phyloP scores from a whole-genome alignment of 2,113 vertebrate species.

The Psammodynastes pulverulentus region DNA sequence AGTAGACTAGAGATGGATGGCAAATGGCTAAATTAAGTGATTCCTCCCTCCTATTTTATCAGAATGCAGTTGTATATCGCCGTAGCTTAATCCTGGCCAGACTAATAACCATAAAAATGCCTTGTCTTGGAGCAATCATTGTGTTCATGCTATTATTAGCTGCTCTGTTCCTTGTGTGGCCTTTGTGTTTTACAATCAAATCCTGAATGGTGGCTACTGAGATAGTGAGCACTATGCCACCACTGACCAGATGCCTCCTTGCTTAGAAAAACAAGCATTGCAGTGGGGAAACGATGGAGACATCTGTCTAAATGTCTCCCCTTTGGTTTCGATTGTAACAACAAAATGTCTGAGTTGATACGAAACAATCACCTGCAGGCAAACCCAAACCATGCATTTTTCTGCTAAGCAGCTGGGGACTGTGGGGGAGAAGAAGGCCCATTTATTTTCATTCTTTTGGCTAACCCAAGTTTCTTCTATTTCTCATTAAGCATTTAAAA shows the following conservation, averaged over 20 bases:
- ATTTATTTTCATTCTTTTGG: constrained; percentile 71
- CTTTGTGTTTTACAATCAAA: constrained; percentile 11
- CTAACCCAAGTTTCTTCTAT: constrained; percentile 66
- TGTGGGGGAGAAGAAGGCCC: constrained; percentile 35
- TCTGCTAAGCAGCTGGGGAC: constrained; percentile 54
- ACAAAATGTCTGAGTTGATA: constrained; percentile 66
- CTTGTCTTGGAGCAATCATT: constrained; percentile 10
- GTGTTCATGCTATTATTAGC: not conserved
- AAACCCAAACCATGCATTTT: constrained; percentile 69
- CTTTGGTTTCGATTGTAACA: constrained; percentile 61
- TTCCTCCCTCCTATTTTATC: not conserved
- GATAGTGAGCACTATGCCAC: constrained; percentile 9
- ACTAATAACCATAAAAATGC: not conserved
- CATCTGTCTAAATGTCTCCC: constrained; percentile 45
- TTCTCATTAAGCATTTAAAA: constrained; percentile 71
- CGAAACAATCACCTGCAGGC: constrained; percentile 65
- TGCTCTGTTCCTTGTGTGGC: not conserved
- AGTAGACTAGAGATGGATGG: not conserved
- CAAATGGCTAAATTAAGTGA: not conserved
- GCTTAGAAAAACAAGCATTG: constrained; percentile 30
- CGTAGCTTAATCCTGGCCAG: not conserved
- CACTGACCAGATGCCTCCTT: constrained; percentile 35
- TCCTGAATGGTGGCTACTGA: constrained; percentile 22
- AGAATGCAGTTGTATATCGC: not conserved
- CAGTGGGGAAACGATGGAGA: constrained; percentile 39